A percentile compares a stretch with the other conserved stretches of the same genome.
These are phyloP conservation scores for Microctonus hyperodae DNA, from an alignment of 2,888 invertebrate species.

Conservation along the genomic window DNA sequence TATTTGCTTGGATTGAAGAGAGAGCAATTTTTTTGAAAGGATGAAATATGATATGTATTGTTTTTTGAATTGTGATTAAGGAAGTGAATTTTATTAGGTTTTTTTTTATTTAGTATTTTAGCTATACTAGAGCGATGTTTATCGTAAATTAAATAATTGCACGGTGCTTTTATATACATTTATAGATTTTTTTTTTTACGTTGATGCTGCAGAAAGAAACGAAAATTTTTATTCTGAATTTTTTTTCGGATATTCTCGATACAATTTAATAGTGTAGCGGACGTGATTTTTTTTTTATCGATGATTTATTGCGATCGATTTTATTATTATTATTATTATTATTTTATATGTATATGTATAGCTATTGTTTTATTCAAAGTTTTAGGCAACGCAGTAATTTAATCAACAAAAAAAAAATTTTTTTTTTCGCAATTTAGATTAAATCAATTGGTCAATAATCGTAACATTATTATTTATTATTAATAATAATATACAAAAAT, in stretches of 20 bases:
- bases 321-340: slow-evolving; percentile 18
- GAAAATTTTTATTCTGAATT: neutral
- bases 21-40: no score
- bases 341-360: no score
- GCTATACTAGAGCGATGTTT: slow-evolving; percentile 26
- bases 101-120: neutral
- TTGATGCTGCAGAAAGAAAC: neutral
- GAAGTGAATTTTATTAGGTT: no score
- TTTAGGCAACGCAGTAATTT: neutral
- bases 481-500: neutral
- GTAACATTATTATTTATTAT: slow-evolving; percentile 1
- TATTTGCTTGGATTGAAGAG: no score
- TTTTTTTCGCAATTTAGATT: neutral
- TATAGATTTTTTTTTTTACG: slow-evolving; percentile 3
- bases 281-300: slow-evolving; percentile 15
- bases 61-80: no score
- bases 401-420: neutral
- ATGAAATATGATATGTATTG: neutral
- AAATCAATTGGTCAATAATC: neutral
- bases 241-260: neutral
- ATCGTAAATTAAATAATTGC: slow-evolving; percentile 30
- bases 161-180: neutral
- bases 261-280: neutral
- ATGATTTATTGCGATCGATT: slow-evolving; percentile 28
- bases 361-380: slow-evolving; percentile 11